phyloP scores from a whole-genome alignment of 2,888 invertebrate species.

The Ashinkailepas kermadecensis region DNA sequence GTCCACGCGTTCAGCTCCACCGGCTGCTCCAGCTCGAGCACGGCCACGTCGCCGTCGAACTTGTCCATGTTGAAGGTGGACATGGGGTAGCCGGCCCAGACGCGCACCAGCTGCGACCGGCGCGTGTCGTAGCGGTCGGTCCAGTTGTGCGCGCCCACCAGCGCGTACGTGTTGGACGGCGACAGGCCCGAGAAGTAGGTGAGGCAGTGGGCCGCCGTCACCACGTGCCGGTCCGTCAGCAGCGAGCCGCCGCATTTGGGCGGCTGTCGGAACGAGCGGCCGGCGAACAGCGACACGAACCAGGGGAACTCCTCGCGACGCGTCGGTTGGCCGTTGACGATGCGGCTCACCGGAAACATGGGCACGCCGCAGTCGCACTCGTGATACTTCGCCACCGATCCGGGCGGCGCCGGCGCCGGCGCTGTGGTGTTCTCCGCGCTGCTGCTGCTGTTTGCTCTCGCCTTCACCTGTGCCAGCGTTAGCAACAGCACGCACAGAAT shows the following conservation, averaged over 20 bases:
- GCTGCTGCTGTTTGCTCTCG: constrained; percentile 33
- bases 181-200: background rate
- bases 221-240: background rate
- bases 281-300: background rate
- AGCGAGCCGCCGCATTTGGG: constrained; percentile 16
- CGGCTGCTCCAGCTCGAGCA: constrained; percentile 56
- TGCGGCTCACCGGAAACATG: background rate
- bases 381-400: background rate
- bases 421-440: constrained; percentile 29
- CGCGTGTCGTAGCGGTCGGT: background rate
- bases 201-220: background rate
- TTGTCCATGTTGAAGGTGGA: constrained; percentile 69
- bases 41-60: constrained; percentile 81
- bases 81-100: background rate
- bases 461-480: too few species aligned
- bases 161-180: background rate
- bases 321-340: background rate
- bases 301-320: background rate
- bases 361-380: background rate
- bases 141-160: background rate
- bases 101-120: background rate
- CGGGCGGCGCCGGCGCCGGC: background rate
- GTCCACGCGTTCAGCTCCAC: background rate
- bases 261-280: background rate
- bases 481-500: too few species aligned